A percentile compares a stretch with the other conserved stretches of the same genome.
Evolutionary conservation across 1,140 invertebrate genomes (phyloP).

Genomic region (Holcopasites calliopsidis): DNA sequence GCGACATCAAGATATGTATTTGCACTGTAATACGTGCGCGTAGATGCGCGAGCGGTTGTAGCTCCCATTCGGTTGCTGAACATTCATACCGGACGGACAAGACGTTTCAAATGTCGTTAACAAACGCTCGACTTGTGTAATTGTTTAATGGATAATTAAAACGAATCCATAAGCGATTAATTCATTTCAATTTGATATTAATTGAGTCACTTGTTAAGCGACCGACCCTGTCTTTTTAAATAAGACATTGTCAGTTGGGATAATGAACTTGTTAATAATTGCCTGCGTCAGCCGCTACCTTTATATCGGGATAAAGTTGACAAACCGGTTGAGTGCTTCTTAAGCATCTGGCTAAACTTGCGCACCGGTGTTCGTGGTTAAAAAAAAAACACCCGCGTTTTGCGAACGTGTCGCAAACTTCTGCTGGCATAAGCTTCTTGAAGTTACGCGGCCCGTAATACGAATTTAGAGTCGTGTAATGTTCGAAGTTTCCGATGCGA

Average conservation of each 20-base stretch:
- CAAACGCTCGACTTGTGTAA: too few species aligned
- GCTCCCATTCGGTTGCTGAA: not conserved
- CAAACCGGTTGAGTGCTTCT: not conserved
- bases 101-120: not conserved
- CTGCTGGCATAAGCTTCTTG: not conserved
- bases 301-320: not conserved
- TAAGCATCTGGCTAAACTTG: not conserved
- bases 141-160: too few species aligned
- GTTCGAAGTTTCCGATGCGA: not conserved
- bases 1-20: not conserved
- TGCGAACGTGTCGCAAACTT: not conserved
- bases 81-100: not conserved
- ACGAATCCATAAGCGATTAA: too few species aligned
- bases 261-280: not conserved
- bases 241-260: too few species aligned
- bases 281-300: too few species aligned
- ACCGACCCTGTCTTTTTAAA: too few species aligned
- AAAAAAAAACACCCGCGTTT: not conserved
- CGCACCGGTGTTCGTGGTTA: not conserved
- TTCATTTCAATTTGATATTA: too few species aligned
- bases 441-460: not conserved
- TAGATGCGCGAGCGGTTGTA: too few species aligned
- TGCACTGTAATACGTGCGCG: not conserved
- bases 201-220: too few species aligned
- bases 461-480: not conserved